These are phyloP conservation scores for Hemicentrotus pulcherrimus DNA, from an alignment of 35 echinoderm and acorn worm species.

Conservation along the genomic window DNA sequence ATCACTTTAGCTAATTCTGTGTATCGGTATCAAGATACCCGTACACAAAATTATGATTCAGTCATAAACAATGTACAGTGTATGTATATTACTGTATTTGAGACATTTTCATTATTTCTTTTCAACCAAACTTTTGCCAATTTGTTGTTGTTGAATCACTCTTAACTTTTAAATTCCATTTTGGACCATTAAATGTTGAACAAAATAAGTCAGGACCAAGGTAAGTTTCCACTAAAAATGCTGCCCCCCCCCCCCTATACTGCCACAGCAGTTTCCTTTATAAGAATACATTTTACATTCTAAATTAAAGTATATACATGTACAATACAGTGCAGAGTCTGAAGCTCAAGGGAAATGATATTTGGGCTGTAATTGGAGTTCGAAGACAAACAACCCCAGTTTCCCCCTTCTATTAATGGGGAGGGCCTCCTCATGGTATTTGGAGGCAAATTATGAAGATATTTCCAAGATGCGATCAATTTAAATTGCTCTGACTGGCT, in stretches of 20 bases:
- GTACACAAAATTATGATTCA: too few relatives aligned
- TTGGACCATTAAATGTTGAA: too few relatives aligned
- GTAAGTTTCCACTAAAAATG: too few relatives aligned
- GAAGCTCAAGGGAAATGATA: neutral
- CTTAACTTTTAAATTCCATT: too few relatives aligned
- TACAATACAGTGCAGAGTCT: neutral
- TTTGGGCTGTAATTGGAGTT: neutral
- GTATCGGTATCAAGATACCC: too few relatives aligned
- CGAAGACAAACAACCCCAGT: neutral
- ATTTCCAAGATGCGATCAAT: conserved; percentile 13
- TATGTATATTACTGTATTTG: too few relatives aligned
- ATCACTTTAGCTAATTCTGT: too few relatives aligned
- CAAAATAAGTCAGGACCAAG: too few relatives aligned
- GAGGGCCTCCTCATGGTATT: neutral
- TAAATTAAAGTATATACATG: neutral
- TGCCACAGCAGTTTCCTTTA: neutral
- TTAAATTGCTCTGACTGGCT: neutral
- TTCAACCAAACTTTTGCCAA: too few relatives aligned
- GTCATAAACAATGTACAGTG: too few relatives aligned
- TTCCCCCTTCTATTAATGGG: neutral
- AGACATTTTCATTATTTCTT: too few relatives aligned
- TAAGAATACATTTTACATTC: neutral
- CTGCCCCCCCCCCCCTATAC: neutral
- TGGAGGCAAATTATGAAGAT: neutral
- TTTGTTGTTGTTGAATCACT: too few relatives aligned